Base-by-base conservation (phyloP, 2,113 vertebrate genomes). In the Himantopus leucocephalus region DNA sequence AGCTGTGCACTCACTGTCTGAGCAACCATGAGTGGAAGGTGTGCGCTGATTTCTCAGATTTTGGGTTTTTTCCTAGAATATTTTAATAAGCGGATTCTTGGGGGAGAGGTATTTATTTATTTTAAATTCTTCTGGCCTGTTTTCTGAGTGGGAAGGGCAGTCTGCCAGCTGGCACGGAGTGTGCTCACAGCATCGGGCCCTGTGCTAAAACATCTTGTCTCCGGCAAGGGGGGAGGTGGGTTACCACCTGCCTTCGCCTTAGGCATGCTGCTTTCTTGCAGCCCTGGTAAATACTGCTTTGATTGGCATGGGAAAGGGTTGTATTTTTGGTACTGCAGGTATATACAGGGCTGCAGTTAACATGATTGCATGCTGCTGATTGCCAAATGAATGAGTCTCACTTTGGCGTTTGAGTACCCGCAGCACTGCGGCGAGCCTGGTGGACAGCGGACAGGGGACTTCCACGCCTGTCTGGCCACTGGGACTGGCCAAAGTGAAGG, bases 391-490 rank as follows among this genome's bases (percentile, higher is more conserved):
- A 11, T 11, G 1, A 22, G 53, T 6, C 62, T 88, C 63, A 63
- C 88, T 90, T 73, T 76, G 84, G 14, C 27, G 5, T 15, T 22
- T 26, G 2, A 0, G 34, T 8, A 34, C 60, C 27, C 17, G 20
- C 68, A 48, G 41, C 3, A 0, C 64, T 45, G 68, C n/a, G 10
- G 55, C 68, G 20, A 47, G 37, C 14, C 11, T 1, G 2, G 47
- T 2, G 45, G 39, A 2, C 0, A 7, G 37, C 0, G 16, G 60
- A 39, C 70, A 47, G 73, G 89, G 29, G 89, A 13, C 62, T 41
- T 45, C 18, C 45, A 24, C 12, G 0, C 23, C 56, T 64, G 45
- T 45, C 29, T 41, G 0, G 0, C 26, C n/a, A 3, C 3, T 4
- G 22, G n/a, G 35, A 52, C 2, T 3, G 47, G 45, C 34, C 27